These are phyloP conservation scores for Phylloscopus trochilus DNA, from an alignment of 2,113 vertebrate species.

Conservation along the genomic window DNA sequence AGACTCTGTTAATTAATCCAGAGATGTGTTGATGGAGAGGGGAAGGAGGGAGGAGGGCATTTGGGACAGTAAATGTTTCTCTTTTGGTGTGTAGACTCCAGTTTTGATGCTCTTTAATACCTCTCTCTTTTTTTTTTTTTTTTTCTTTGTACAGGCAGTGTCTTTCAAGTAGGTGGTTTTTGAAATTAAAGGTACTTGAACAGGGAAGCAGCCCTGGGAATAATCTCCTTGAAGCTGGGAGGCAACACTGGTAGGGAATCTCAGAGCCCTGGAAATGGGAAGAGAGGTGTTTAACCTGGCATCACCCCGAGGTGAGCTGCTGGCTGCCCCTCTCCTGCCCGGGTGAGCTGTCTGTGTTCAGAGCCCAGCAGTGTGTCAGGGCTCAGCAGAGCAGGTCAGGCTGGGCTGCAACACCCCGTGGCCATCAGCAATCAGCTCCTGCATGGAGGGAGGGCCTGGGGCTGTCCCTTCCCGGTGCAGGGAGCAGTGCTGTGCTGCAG, in stretches of 20 bases:
- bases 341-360: neutral
- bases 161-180: neutral
- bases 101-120: neutral
- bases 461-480: fast-evolving
- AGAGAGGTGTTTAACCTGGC: neutral
- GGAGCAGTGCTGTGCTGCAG: neutral
- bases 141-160: neutral
- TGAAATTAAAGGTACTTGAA: neutral
- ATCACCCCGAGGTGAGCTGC: neutral
- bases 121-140: neutral
- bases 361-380: neutral
- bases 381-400: neutral
- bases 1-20: neutral
- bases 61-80: neutral
- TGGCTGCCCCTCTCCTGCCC: neutral
- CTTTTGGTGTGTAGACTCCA: neutral
- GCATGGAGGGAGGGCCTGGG: fast-evolving
- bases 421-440: fast-evolving
- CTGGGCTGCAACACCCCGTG: fast-evolving
- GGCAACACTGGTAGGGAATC: neutral
- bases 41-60: neutral
- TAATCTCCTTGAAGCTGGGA: neutral
- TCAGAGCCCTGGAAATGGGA: neutral
- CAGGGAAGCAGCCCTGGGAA: neutral
- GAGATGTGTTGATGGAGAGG: neutral